Evolutionary conservation across 2,797 vertebrate genomes (phyloP), one percentile per base, ranked within the genome.

Genomic region (Macroramphosus scolopax): DNA sequence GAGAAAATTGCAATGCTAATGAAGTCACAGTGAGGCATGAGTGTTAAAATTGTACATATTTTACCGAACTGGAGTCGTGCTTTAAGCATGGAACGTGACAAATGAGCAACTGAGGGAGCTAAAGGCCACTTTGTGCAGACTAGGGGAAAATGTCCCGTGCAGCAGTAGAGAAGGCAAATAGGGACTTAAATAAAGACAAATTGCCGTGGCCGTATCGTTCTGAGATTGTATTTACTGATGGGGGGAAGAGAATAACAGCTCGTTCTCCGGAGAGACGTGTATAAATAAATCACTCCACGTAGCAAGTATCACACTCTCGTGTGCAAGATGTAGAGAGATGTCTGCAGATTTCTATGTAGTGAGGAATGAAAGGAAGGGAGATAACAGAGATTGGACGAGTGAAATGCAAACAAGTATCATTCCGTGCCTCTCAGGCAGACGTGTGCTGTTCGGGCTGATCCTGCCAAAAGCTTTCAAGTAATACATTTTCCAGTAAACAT

Each of bases 141-240:
- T 55, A 62, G 42, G 58, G 44, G 63, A 72, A 78, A 83, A 80
- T 78, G 77, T 81, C 82, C 85, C 41, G 38, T 30, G 65, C 60
- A 64, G 68, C 35, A 62, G 56, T 67, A 78, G 63, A 46, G 65
- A 64, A 73, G 63, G 80, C 77, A 84, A 86, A 87, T 74, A 55
- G 57, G 61, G 68, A 73, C 72, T 78, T 86, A 88, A 87, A 89
- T 87, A 88, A 89, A 88, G 84, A 89, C 80, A 83, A 88, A 88
- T 87, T 78, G 76, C 77, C 38, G 2, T 16, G 35, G 72, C 53
- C 39, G 71, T 77, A 73, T 77, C 71, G 78, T 73, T 69, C 76
- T 76, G 77, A 84, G 80, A 89, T 89, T 86, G 81, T 78, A 85
- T 88, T 88, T 83, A 82, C 69, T 71, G 85, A 81, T 68, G 68